phyloP scores from a whole-genome alignment of 1,140 invertebrate species.

The Drosophila sp. region DNA sequence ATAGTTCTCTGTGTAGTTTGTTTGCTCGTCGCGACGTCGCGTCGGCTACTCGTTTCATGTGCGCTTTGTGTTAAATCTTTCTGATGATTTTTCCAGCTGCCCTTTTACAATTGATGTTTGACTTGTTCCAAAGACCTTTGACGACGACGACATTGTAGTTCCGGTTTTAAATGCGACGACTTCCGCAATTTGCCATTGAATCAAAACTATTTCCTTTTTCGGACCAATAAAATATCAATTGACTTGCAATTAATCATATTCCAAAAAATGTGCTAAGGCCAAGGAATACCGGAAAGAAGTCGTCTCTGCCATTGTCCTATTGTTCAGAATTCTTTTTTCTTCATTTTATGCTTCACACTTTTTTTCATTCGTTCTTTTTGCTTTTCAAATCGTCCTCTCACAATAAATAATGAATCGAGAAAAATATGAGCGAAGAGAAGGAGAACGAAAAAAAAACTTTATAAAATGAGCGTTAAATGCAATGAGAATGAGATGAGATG shows the following conservation, averaged over 20 bases:
- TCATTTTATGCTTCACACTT: slow-evolving; percentile 66
- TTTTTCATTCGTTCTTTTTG: slow-evolving; percentile 41
- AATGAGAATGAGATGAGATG: slow-evolving; percentile 45
- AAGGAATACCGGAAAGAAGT: slow-evolving; percentile 70
- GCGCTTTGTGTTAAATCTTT: slow-evolving; percentile 32
- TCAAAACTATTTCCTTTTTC: slow-evolving; percentile 37
- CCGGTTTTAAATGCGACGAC: slow-evolving; percentile 65
- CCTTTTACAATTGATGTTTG: slow-evolving; percentile 59
- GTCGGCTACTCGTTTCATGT: slow-evolving; percentile 55
- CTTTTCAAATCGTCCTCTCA: slow-evolving; percentile 57
- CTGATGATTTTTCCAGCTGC: slow-evolving; percentile 58
- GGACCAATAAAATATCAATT: slow-evolving; percentile 82
- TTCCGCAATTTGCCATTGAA: slow-evolving; percentile 55
- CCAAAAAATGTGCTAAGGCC: slow-evolving; percentile 52
- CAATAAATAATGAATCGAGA: slow-evolving; percentile 80
- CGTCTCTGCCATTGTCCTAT: slow-evolving; percentile 53
- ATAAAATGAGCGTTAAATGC: slow-evolving; percentile 82
- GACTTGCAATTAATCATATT: slow-evolving; percentile 82
- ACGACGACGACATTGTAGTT: slow-evolving; percentile 50
- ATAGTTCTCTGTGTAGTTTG: slow-evolving; percentile 45
- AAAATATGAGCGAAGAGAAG: neutral
- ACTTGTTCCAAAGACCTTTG: slow-evolving; percentile 49
- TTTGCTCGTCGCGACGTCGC: slow-evolving; percentile 69
- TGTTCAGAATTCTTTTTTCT: slow-evolving; percentile 53
- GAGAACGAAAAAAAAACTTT: neutral